Conservation (phyloP, 2,797 vertebrate species). For the Sebastes iracundus region DNA sequence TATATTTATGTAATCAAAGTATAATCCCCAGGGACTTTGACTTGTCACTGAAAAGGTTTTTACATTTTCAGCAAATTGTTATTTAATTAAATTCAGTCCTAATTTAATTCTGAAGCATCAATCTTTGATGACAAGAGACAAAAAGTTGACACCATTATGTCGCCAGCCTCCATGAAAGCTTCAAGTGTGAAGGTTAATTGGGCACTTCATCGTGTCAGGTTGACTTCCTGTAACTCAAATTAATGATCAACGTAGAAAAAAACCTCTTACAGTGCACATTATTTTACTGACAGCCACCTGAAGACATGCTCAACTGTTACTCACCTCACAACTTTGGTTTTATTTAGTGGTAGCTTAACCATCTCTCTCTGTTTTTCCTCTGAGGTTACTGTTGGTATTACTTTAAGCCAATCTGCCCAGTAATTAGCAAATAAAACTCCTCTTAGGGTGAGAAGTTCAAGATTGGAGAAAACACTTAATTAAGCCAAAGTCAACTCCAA, state of each 20-base stretch:
- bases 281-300: constrained; percentile 8
- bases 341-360: neutral
- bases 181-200: constrained; percentile 30
- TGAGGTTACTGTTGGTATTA: neutral
- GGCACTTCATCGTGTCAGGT: constrained; percentile 7
- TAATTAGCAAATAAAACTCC: constrained; percentile 17
- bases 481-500: constrained; percentile 18
- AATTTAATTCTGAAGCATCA: constrained; percentile 10
- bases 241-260: neutral
- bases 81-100: neutral
- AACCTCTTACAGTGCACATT: neutral
- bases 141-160: constrained; percentile 2
- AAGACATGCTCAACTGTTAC: neutral
- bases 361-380: neutral
- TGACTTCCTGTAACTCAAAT: constrained; percentile 22
- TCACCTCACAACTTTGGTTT: neutral
- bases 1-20: neutral
- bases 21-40: neutral
- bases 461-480: constrained; percentile 16
- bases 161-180: neutral
- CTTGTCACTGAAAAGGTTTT: neutral
- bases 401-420: neutral
- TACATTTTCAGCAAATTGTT: neutral
- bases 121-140: constrained; percentile 1
- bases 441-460: constrained; percentile 2